Conservation (phyloP, 2,888 invertebrate genomes). For the Diarsia brunnea region DNA sequence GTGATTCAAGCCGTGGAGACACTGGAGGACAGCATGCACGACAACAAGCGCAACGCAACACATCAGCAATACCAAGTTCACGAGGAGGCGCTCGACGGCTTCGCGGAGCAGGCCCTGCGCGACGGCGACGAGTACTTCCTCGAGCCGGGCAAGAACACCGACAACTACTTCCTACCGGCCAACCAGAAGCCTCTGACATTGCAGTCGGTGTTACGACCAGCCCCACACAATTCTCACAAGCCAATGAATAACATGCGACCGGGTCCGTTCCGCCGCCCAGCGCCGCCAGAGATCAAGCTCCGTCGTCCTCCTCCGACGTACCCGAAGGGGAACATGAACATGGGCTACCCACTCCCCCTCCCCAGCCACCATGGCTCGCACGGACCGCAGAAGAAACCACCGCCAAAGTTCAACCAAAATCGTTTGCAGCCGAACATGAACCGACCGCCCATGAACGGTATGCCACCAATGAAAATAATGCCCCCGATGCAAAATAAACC, state of each 20-base stretch:
- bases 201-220: slow-evolving; percentile 86
- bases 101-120: slow-evolving; percentile 80
- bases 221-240: slow-evolving; percentile 67
- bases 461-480: slow-evolving; percentile 80
- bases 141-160: slow-evolving; percentile 78
- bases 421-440: slow-evolving; percentile 76
- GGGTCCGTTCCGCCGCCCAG: slow-evolving; percentile 81
- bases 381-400: slow-evolving; percentile 77
- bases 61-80: slow-evolving; percentile 84
- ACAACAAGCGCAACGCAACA: slow-evolving; percentile 76
- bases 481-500: slow-evolving; percentile 52
- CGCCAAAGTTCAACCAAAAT: slow-evolving; percentile 62
- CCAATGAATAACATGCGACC: slow-evolving; percentile 79
- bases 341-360: slow-evolving; percentile 82
- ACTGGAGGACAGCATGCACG: slow-evolving; percentile 82
- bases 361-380: slow-evolving; percentile 78
- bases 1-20: slow-evolving; percentile 86
- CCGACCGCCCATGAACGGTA: slow-evolving; percentile 72
- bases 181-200: slow-evolving; percentile 86
- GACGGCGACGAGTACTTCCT: slow-evolving; percentile 85
- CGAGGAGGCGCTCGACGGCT: slow-evolving; percentile 79
- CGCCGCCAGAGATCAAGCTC: slow-evolving; percentile 87
- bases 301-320: slow-evolving; percentile 80
- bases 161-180: slow-evolving; percentile 81
- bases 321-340: slow-evolving; percentile 71